Evolutionary conservation across 2,888 invertebrate species (phyloP), one percentile per base, ranked within the genome.

Genomic region (Cerceris ruficornis): DNA sequence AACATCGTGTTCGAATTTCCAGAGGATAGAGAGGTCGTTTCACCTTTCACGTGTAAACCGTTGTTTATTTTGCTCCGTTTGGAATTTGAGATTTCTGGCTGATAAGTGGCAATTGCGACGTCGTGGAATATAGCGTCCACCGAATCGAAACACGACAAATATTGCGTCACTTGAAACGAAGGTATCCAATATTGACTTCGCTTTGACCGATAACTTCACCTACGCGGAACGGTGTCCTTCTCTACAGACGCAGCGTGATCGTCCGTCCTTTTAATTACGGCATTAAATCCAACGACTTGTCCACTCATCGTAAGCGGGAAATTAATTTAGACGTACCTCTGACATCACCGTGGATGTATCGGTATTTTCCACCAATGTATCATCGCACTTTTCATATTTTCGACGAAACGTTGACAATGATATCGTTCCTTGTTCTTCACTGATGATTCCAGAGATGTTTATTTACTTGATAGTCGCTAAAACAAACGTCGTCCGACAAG

Each of bases 1-100:
- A 78, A 79, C 78, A 78, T 78, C 17, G 65, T 79, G 60, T 46
- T 7, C 17, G 17, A 15, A 7, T 17, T 15, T 4, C 17, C 6
- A 7, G 17, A 55, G 17, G 54, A n/a, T n/a, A 11, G 50, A 13
- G 50, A 5, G 28, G 28, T 28, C 28, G 28, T 28, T 28, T 28
- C 28, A 55, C 11, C 7, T 17, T 55, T 17, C 8, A 8, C 17
- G 54, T 52, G 42, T n/a, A n/a, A 42, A 43, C 61, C 50, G 54
- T 59, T 46, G 65, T 50, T 46, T 42, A 46, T 7, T 39, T 28
- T 39, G 6, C 15, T 9, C 7, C 11, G 46, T 46, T 46, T 11
- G 1, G 46, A n/a, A n/a, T 11, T 11, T n/a, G 50, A n/a, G n/a
- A 50, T 6, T 50, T 50, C 50, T 46, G 2, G 28, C 28, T 17